phyloP scores from a whole-genome alignment of 2,797 vertebrate species.

The Pipistrellus kuhlii region DNA sequence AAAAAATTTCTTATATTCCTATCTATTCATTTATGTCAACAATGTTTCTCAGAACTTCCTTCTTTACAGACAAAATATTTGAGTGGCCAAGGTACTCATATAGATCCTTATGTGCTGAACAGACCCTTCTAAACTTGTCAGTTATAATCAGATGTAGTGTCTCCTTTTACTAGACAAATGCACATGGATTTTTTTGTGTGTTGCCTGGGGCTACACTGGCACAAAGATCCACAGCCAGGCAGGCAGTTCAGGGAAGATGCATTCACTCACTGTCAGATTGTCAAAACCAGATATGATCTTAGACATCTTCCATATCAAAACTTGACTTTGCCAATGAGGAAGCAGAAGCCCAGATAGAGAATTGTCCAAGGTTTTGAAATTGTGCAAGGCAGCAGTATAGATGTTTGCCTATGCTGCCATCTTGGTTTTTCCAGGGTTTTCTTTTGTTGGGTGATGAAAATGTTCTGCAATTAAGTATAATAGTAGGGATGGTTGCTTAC shows the following conservation, averaged over 20 bases:
- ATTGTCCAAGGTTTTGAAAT: too few relatives aligned
- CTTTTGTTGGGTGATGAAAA: not conserved
- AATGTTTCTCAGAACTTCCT: not conserved
- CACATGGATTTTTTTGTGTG: not conserved
- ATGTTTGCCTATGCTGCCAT: too few relatives aligned
- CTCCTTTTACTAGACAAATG: not conserved
- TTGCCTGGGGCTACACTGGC: not conserved
- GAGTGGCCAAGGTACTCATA: not conserved
- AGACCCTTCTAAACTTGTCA: not conserved
- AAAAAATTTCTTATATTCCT: not conserved
- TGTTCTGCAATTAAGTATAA: not conserved
- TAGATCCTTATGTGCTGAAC: not conserved
- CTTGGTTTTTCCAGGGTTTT: not conserved
- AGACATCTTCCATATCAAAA: not conserved
- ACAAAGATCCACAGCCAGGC: not conserved
- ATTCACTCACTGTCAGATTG: not conserved
- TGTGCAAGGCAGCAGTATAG: too few relatives aligned
- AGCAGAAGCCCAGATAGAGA: not conserved
- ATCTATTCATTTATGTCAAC: not conserved
- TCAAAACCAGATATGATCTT: not conserved
- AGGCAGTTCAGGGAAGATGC: not conserved
- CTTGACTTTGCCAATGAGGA: not conserved
- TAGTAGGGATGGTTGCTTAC: too few relatives aligned
- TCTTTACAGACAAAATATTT: not conserved
- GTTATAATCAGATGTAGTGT: not conserved